Conservation (phyloP, 2,113 vertebrate species). For the Gulo gulo region DNA sequence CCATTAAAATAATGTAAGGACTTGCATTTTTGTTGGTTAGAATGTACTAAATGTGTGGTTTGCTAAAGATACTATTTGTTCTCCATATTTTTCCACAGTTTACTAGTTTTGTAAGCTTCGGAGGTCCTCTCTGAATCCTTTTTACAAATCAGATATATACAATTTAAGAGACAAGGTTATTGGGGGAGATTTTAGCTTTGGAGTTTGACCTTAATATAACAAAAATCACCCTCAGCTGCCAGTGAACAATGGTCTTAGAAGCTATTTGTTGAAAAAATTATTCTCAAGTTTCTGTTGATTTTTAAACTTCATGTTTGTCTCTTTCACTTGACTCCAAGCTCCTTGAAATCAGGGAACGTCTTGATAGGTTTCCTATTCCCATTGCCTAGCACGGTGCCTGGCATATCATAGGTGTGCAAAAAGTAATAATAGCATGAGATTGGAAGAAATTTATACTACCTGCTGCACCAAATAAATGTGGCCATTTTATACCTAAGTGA, state of each 20-base stretch:
- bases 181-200: not conserved
- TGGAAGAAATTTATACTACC: not conserved
- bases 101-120: not conserved
- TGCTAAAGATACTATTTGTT: not conserved
- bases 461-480: not conserved
- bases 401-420: not conserved
- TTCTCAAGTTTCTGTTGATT: not conserved
- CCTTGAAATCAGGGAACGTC: not conserved
- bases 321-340: not conserved
- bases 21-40: slow-evolving; percentile 3
- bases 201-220: slow-evolving; percentile 25
- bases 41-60: not conserved
- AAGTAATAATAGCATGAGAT: not conserved
- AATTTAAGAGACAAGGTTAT: slow-evolving; percentile 7
- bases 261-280: slow-evolving; percentile 14
- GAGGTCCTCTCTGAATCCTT: not conserved
- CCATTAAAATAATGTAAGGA: not conserved
- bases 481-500: not conserved
- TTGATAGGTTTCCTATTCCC: not conserved
- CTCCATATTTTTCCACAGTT: not conserved
- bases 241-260: not conserved
- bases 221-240: not conserved
- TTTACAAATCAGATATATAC: not conserved
- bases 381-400: not conserved
- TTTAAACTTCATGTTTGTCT: not conserved